A percentile compares a stretch with the other conserved stretches of the same genome.
Evolutionary conservation across 2,888 invertebrate genomes (phyloP).

Genomic region (Osmoderma eremita): DNA sequence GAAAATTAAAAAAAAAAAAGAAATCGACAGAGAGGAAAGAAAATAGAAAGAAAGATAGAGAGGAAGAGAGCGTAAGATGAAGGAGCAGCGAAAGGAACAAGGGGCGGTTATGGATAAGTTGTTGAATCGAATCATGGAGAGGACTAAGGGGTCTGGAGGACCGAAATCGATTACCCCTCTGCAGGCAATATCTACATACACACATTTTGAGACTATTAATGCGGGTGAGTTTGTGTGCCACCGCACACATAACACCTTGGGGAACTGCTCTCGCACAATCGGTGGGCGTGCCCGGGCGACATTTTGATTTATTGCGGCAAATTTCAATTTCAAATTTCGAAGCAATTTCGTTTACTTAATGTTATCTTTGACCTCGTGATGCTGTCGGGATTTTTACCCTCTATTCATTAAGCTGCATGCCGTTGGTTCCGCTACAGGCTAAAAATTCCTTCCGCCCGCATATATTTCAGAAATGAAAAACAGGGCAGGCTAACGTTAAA

Average conservation of each 20-base stretch:
- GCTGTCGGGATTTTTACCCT: conserved; percentile 17
- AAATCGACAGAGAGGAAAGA: no score
- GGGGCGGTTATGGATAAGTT: conserved; percentile 24
- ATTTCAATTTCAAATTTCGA: conserved; percentile 57
- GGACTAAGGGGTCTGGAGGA: conserved; percentile 2
- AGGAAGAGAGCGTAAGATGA: conserved; percentile 1
- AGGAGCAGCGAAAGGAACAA: conserved; percentile 26
- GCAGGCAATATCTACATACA: conserved; percentile 33
- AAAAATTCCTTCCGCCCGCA: conserved; percentile 28
- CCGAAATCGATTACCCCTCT: conserved; percentile 29
- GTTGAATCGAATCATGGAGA: conserved; percentile 11
- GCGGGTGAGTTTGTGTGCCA: conserved; percentile 38
- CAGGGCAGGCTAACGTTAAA: background rate
- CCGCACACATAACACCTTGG: conserved; percentile 47
- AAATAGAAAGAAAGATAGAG: no score
- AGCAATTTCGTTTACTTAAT: conserved; percentile 48
- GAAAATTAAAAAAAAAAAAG: conserved; percentile 30
- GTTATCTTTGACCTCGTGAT: conserved; percentile 31
- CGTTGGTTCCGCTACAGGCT: background rate
- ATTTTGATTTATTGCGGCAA: conserved; percentile 55
- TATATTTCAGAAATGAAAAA: conserved; percentile 18
- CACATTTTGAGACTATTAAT: conserved; percentile 35
- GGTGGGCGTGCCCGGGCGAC: conserved; percentile 52
- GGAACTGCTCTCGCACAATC: conserved; percentile 54
- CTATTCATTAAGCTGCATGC: conserved; percentile 26